These are phyloP conservation scores for Sciurus niger DNA, from an alignment of 2,113 vertebrate species.

Conservation along the genomic window DNA sequence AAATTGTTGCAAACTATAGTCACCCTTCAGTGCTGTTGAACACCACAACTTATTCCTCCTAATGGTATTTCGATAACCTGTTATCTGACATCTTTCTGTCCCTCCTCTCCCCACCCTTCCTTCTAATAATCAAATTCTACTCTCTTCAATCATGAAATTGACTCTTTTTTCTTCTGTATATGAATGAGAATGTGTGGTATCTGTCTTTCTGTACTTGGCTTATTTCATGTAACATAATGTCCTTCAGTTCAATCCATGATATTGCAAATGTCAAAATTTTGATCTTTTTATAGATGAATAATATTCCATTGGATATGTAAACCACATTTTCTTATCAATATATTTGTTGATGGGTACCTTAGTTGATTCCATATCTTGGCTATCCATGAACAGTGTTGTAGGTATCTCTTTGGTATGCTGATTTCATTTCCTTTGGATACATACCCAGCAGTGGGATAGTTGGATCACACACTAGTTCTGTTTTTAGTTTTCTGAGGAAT, in stretches of 20 bases:
- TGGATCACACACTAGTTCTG: background rate
- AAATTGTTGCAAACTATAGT: background rate
- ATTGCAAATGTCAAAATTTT: background rate
- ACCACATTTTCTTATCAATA: background rate
- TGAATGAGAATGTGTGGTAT: background rate
- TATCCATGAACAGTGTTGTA: background rate
- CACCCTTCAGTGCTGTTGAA: background rate
- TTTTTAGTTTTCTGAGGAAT: background rate
- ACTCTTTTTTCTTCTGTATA: background rate
- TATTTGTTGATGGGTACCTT: background rate
- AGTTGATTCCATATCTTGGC: background rate
- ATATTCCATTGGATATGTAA: background rate
- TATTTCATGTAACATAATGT: background rate
- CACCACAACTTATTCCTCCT: background rate
- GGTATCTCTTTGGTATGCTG: background rate
- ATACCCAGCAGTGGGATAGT: background rate
- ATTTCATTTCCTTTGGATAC: background rate
- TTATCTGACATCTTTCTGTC: background rate
- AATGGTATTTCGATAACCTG: background rate
- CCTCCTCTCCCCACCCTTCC: too few species aligned
- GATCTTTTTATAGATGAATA: background rate
- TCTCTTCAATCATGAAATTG: background rate
- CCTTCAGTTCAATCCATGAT: background rate
- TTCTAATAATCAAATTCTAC: background rate
- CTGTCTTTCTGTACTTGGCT: background rate